Percentiles rank a stretch among this genome's conserved stretches.
Conservation (phyloP, 2,797 vertebrate species). For the Mergus octosetaceus region DNA sequence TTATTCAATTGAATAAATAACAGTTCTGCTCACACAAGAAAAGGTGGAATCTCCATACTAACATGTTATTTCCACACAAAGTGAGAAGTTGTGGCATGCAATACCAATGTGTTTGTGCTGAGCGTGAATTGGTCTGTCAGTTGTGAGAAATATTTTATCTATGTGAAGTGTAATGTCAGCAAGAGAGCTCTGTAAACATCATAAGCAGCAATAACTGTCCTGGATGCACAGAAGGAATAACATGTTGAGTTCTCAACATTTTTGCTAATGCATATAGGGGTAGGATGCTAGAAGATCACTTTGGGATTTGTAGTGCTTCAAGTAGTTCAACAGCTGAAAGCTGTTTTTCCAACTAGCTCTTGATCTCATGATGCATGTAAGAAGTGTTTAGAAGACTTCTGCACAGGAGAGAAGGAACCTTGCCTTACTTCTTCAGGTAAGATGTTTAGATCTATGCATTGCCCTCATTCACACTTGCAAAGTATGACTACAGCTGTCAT, state of each 20-base stretch:
- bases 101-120: background rate
- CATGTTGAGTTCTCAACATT: background rate
- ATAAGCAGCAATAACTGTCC: background rate
- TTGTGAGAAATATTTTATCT: background rate
- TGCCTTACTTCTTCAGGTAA: background rate
- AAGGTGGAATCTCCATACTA: background rate
- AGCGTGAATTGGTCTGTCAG: background rate
- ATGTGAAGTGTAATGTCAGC: background rate
- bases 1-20: constrained; percentile 64
- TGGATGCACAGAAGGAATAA: background rate
- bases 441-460: background rate
- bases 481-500: background rate
- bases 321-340: background rate
- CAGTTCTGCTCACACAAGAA: background rate
- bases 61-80: background rate
- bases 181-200: background rate
- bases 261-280: background rate
- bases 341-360: background rate
- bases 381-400: background rate
- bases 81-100: background rate
- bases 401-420: background rate
- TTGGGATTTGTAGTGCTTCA: background rate
- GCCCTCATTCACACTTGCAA: background rate
- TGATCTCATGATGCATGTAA: background rate
- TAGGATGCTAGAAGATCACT: background rate